phyloP scores from a whole-genome alignment of 1,140 invertebrate species.

The Ptiloglossa arizonensis region DNA sequence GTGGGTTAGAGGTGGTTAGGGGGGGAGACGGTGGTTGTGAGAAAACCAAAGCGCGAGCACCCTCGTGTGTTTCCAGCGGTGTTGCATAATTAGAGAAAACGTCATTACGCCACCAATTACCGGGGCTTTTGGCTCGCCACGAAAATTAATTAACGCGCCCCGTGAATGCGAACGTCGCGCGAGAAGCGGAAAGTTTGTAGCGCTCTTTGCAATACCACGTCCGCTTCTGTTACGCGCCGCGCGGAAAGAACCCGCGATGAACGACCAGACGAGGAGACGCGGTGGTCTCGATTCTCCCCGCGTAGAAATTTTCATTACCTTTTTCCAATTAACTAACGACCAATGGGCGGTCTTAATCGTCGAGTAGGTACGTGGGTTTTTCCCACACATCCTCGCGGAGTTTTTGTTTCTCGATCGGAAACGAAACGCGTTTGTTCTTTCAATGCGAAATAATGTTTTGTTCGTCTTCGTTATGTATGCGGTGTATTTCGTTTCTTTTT shows the following conservation, averaged over 20 bases:
- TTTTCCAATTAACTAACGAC: not conserved
- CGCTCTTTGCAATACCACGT: conserved; percentile 5
- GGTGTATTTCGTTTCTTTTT: too few relatives aligned
- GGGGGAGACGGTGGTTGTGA: not conserved
- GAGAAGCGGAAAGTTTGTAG: conserved; percentile 37
- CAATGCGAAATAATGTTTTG: too few relatives aligned
- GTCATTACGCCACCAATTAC: conserved; percentile 61
- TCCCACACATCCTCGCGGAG: too few relatives aligned
- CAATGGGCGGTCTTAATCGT: too few relatives aligned
- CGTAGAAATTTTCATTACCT: not conserved
- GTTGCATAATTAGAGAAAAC: conserved; percentile 61
- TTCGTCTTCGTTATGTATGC: too few relatives aligned
- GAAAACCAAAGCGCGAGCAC: not conserved
- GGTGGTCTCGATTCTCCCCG: too few relatives aligned
- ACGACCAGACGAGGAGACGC: not conserved
- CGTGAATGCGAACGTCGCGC: conserved; percentile 23
- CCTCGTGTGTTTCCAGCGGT: conserved; percentile 33
- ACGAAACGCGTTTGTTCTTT: too few relatives aligned
- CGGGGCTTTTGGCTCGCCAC: conserved; percentile 44
- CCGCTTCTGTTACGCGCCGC: not conserved
- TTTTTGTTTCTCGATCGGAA: too few relatives aligned
- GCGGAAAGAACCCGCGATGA: too few relatives aligned
- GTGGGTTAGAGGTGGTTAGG: too few relatives aligned
- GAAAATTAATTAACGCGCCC: conserved; percentile 57
- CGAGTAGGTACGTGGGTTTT: too few relatives aligned